Evolutionary conservation across 2,113 vertebrate species (phyloP).

Genomic region (Neogobius melanostomus): DNA sequence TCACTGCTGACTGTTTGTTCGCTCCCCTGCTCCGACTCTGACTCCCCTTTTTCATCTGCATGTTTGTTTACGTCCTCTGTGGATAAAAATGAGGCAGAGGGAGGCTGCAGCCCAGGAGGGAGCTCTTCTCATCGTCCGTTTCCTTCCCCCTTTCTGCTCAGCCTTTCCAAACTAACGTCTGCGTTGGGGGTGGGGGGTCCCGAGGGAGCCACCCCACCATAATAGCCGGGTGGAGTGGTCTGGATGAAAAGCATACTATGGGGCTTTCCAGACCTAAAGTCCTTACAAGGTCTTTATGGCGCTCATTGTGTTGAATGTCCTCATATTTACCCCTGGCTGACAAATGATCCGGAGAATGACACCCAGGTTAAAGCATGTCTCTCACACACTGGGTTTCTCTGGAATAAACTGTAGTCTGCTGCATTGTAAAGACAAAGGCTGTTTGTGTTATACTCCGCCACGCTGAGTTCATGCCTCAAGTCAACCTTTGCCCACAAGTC

Average conservation of each 20-base stretch:
- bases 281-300: conserved; percentile 53
- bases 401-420: conserved; percentile 17
- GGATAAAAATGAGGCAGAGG: conserved; percentile 56
- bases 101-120: conserved; percentile 45
- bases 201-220: conserved; percentile 63
- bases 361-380: conserved; percentile 45
- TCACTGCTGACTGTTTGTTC: conserved; percentile 47
- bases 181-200: conserved; percentile 66
- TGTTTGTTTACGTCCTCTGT: conserved; percentile 66
- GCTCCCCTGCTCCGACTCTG: conserved; percentile 30
- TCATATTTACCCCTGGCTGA: conserved; percentile 43
- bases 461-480: conserved; percentile 22
- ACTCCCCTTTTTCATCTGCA: conserved; percentile 41
- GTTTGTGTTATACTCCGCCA: conserved; percentile 29
- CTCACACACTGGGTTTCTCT: conserved; percentile 24
- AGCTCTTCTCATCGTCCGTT: conserved; percentile 34
- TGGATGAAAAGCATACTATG: conserved; percentile 58
- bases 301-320: conserved; percentile 41
- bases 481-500: conserved; percentile 39
- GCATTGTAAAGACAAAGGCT: conserved; percentile 32
- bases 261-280: conserved; percentile 68
- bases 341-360: conserved; percentile 31
- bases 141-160: conserved; percentile 53
- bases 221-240: conserved; percentile 71
- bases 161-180: conserved; percentile 64